Conservation (phyloP, 2,888 invertebrate genomes). For the Cephus rjabovi region DNA sequence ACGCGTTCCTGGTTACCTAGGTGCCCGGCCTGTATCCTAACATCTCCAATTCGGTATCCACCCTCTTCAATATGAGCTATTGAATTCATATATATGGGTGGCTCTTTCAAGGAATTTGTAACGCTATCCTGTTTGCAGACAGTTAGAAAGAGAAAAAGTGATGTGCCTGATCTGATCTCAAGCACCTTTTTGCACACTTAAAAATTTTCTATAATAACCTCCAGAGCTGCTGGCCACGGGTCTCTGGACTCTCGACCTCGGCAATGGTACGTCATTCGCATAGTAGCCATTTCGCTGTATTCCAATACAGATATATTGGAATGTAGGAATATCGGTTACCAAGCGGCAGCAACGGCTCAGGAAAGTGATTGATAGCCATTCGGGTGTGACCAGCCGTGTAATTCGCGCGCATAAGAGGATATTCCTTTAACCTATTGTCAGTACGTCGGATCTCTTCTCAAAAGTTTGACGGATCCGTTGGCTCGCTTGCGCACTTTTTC, state of each 20-base stretch:
- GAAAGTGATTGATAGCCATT: slow-evolving; percentile 62
- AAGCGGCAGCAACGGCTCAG: neutral
- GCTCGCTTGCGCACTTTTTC: slow-evolving; percentile 46
- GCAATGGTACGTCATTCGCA: neutral
- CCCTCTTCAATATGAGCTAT: slow-evolving; percentile 27
- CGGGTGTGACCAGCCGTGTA: slow-evolving; percentile 59
- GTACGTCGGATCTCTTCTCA: slow-evolving; percentile 47
- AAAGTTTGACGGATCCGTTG: slow-evolving; percentile 48
- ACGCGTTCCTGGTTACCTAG: neutral
- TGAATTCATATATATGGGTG: slow-evolving; percentile 42
- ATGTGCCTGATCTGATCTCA: neutral
- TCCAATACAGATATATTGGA: neutral
- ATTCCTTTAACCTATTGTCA: slow-evolving; percentile 48
- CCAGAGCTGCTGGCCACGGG: neutral
- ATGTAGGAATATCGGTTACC: slow-evolving; percentile 16
- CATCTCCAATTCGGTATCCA: neutral
- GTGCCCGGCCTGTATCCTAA: neutral
- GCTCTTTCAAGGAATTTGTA: slow-evolving; percentile 56
- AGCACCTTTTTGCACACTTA: neutral
- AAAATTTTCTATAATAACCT: neutral
- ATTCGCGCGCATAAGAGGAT: slow-evolving; percentile 56
- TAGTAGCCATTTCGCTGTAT: neutral
- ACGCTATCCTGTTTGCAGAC: slow-evolving; percentile 59
- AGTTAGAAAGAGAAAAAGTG: slow-evolving; percentile 5
- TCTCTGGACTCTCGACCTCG: neutral